Evolutionary conservation across 2,113 vertebrate species (phyloP).

Genomic region (Panthera leo): DNA sequence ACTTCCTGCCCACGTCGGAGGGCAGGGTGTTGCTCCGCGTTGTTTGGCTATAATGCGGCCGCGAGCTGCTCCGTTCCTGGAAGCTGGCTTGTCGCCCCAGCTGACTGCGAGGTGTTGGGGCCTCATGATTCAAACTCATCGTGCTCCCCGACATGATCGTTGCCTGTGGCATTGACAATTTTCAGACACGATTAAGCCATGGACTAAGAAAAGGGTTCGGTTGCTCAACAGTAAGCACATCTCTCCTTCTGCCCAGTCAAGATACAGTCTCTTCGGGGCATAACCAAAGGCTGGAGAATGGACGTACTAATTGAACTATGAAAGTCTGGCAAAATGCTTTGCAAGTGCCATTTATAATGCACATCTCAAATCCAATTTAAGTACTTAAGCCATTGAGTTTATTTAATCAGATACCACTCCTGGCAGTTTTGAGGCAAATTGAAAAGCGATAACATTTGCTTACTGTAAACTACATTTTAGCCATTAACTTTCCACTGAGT

Average conservation of each 20-base stretch:
- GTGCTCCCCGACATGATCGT: slow-evolving; percentile 99
- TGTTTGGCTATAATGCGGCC: slow-evolving; percentile 91
- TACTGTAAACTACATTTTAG: slow-evolving; percentile 56
- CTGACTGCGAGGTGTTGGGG: slow-evolving; percentile 88
- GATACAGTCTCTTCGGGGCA: slow-evolving; percentile 84
- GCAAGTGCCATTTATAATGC: slow-evolving; percentile 72
- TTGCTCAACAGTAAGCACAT: slow-evolving; percentile 72
- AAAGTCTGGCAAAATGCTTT: slow-evolving; percentile 68
- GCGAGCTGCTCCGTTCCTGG: slow-evolving; percentile 93
- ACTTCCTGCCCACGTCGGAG: slow-evolving; percentile 93
- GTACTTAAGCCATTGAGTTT: slow-evolving; percentile 70
- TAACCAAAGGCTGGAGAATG: slow-evolving; percentile 85
- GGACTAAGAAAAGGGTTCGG: slow-evolving; percentile 50
- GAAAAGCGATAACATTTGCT: slow-evolving; percentile 59
- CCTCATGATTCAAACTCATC: slow-evolving; percentile 96
- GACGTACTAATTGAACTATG: slow-evolving; percentile 66
- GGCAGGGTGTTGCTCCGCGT: slow-evolving; percentile 97
- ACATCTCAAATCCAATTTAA: slow-evolving; percentile 77
- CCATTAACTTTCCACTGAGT: slow-evolving; percentile 58
- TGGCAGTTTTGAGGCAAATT: slow-evolving; percentile 73
- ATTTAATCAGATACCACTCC: slow-evolving; percentile 78
- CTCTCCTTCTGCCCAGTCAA: slow-evolving; percentile 77
- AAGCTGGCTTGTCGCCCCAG: slow-evolving; percentile 98
- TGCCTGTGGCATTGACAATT: slow-evolving; percentile 91
- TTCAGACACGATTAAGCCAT: slow-evolving; percentile 70